Evolutionary conservation across 2,113 vertebrate genomes (phyloP), one percentile per base, ranked within the genome.

Genomic region (Myanophis thanlyinensis): DNA sequence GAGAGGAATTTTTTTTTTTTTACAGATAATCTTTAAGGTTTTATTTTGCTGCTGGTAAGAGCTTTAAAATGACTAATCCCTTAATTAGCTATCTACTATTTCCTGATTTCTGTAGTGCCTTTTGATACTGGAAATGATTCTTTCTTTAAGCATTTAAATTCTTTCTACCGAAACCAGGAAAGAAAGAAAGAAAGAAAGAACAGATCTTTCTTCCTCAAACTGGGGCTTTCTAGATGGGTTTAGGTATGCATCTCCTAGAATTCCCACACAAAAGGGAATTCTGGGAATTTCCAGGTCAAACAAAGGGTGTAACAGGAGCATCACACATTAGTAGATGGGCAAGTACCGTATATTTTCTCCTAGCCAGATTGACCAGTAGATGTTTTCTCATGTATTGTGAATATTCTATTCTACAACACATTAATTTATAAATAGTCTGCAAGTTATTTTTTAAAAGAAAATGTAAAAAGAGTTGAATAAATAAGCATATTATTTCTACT

Each of bases 31-130:
- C 0, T 89, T 90, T 0, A 3, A 89, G 51, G 80, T 86, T n/a
- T 49, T 25, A 47, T 91, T 95, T 48, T 47, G 88, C 5, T 90
- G 53, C 92, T 85, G 91, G 35, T 0, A 1, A 94, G 94, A 95
- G 90, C 27, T 87, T 51, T 91, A 44, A 49, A 53, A 85, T 30
- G 25, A 7, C 23, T 23, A 40, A 25, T 25, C n/a, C 46, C 1
- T 27, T 85, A 51, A 52, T 84, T 56, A n/a, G 12, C 25, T 48
- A 27, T 11, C 56, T 11, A 62, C 13, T 89, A 3, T 23, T 48
- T 47, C n/a, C 59, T 90, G 40, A 25, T 53, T 46, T 8, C 4
- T 23, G 30, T 40, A 30, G 35, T 56, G 47, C 35, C 49, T 54
- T 20, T 18, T 46, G n/a, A 53, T 47, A 20, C 11, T 30, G 15